Evolutionary conservation across 2,797 vertebrate genomes (phyloP).

Genomic region (Pangasius djambal): DNA sequence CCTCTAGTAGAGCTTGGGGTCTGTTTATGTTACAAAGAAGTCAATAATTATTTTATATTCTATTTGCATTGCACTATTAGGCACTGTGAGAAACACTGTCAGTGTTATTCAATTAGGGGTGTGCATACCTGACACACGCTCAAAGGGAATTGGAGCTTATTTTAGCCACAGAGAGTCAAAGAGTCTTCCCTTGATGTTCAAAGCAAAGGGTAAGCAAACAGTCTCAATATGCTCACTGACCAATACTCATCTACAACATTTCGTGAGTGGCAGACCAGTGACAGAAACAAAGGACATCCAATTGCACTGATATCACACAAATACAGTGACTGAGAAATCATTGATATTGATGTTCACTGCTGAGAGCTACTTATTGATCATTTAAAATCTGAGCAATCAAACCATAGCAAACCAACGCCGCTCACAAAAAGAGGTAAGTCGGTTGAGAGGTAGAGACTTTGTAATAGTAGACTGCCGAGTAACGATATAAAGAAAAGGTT

Average conservation of each 20-base stretch:
- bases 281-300: background rate
- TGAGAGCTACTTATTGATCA: background rate
- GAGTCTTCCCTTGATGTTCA: slow-evolving; percentile 52
- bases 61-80: slow-evolving; percentile 1
- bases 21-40: slow-evolving; percentile 9
- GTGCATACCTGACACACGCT: slow-evolving; percentile 33
- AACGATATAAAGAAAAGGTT: background rate
- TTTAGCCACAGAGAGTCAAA: slow-evolving; percentile 38
- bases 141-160: slow-evolving; percentile 50
- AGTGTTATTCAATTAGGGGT: slow-evolving; percentile 19
- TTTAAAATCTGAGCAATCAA: background rate
- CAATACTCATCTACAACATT: slow-evolving; percentile 32
- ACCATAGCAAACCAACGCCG: background rate
- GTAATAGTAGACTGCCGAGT: background rate
- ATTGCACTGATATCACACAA: slow-evolving; percentile 8
- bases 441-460: slow-evolving; percentile 35
- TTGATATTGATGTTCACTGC: slow-evolving; percentile 11
- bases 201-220: slow-evolving; percentile 56
- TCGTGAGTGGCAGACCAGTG: slow-evolving; percentile 16
- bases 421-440: slow-evolving; percentile 10
- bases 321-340: background rate
- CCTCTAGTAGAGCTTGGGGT: background rate
- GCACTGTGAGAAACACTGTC: slow-evolving; percentile 3
- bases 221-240: slow-evolving; percentile 41
- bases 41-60: background rate